Conservation (phyloP, 35 echinoderm and acorn worm species). For the Lytechinus variegatus region DNA sequence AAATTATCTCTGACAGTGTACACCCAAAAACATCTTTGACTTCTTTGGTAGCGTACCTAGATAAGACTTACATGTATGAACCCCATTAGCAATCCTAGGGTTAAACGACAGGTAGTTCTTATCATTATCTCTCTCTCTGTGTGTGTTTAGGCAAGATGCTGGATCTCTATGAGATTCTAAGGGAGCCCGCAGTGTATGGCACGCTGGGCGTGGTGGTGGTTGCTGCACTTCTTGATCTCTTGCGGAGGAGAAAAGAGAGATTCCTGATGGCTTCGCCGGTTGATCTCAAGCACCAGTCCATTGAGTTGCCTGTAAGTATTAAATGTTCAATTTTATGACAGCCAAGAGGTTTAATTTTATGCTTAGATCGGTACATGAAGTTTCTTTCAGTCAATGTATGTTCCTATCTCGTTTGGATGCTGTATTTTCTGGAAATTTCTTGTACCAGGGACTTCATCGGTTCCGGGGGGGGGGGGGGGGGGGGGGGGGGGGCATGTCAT, state of each 20-base stretch:
- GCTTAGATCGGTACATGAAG: too few relatives aligned
- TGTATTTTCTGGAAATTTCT: too few relatives aligned
- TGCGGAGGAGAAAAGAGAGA: background rate
- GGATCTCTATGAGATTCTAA: background rate
- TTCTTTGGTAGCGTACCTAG: background rate
- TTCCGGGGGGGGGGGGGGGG: too few relatives aligned
- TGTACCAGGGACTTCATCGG: too few relatives aligned
- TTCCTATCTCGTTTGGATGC: too few relatives aligned
- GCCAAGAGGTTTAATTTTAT: too few relatives aligned
- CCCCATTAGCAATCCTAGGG: background rate
- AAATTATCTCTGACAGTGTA: background rate
- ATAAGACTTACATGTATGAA: background rate
- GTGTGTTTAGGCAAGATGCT: background rate
- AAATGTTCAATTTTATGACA: too few relatives aligned
- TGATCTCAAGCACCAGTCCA: slow-evolving; percentile 34
- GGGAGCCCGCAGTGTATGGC: slow-evolving; percentile 10
- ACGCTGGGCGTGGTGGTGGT: background rate
- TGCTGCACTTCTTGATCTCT: background rate
- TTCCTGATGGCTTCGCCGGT: background rate
- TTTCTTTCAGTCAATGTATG: too few relatives aligned
- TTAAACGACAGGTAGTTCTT: background rate
- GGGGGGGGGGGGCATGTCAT: too few relatives aligned
- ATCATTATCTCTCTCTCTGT: background rate
- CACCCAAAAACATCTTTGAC: background rate
- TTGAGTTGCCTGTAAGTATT: background rate